These are phyloP conservation scores for Pseudococcus viburni DNA, from an alignment of 2,888 invertebrate genomes.

Conservation along the genomic window DNA sequence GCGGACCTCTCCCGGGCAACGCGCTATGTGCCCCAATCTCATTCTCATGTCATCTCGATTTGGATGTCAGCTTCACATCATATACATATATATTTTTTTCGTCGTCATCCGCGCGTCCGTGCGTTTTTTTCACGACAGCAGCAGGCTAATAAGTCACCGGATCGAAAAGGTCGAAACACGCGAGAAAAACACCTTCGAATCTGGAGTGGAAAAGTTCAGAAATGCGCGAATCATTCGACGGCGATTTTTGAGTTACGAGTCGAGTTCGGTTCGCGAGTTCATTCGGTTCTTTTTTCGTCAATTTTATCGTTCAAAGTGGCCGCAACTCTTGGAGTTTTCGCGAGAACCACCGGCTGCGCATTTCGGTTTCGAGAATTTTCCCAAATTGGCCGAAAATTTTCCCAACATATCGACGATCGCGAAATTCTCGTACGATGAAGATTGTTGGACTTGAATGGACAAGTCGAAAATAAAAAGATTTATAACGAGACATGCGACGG, in stretches of 20 bases:
- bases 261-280: not conserved
- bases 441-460: slow-evolving; percentile 62
- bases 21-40: slow-evolving; percentile 61
- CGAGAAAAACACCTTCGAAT: not conserved
- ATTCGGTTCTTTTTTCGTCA: not conserved
- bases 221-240: not conserved
- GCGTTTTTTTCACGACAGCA: not conserved
- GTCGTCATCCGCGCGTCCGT: not conserved
- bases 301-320: not conserved
- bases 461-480: slow-evolving; percentile 55
- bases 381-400: not conserved
- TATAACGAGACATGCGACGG: slow-evolving; percentile 61
- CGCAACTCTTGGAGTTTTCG: not conserved
- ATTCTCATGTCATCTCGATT: slow-evolving; percentile 66
- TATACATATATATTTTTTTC: slow-evolving; percentile 11
- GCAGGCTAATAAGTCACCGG: not conserved
- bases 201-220: not conserved
- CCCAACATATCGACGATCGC: not conserved
- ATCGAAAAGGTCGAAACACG: not conserved
- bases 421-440: slow-evolving; percentile 43
- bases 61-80: slow-evolving; percentile 61
- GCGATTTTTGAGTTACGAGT: not conserved
- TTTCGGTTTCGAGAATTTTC: not conserved
- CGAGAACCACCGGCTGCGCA: not conserved
- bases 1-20: slow-evolving; percentile 63